Base-by-base conservation (phyloP, 92 coral and sea anemone species). In the Actinostola sp. region DNA sequence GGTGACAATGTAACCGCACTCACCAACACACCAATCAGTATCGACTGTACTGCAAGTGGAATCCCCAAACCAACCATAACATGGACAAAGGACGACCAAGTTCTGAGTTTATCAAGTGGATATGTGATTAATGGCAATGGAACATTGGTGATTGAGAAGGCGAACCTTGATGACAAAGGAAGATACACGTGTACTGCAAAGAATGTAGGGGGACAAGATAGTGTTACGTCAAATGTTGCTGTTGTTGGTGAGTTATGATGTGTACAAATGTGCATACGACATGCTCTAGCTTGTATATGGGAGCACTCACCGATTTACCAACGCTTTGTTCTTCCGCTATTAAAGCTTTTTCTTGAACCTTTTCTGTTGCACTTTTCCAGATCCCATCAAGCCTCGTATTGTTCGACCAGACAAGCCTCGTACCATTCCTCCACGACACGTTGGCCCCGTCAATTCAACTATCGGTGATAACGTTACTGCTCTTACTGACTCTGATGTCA, bases 381-480 rank as follows among this genome's bases (percentile, higher is more conserved):
- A 25, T 11, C 88, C 73, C 14, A 48, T 67, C 16, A 74, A 53
- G 14, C 90, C 90, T 23, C 24, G 30, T 1, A 55, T 85, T 0
- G 54, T 56, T 14, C 33, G 55, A 1, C 74, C 87, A 12, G 63
- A n/a, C 39, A 59, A 67, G 1, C 87, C 91, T 35, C 72, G 59
- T 20, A 45, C 64, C 36, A 51, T 86, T 39, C 80, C 80, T 13
- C 73, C 80, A 15, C 65, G 79, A 11, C 67, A 71, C 44, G 80
- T 81, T 15, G 61, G 69, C 24, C 81, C 77, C 27, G 77, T 71
- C 44, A 57, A 72, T 17, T 56, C 71, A 26, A 68, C 64, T n/a
- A 67, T 86, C 35, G 87, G 87, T 56, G 91, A 86, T 65, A 86
- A 82, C 72, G 83, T 76, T 31, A 86, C 87, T 29, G 71, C 76